Evolutionary conservation across 2,888 invertebrate species (phyloP), one percentile per base, ranked within the genome.

Genomic region (Poecilobothrus nobilitatus): DNA sequence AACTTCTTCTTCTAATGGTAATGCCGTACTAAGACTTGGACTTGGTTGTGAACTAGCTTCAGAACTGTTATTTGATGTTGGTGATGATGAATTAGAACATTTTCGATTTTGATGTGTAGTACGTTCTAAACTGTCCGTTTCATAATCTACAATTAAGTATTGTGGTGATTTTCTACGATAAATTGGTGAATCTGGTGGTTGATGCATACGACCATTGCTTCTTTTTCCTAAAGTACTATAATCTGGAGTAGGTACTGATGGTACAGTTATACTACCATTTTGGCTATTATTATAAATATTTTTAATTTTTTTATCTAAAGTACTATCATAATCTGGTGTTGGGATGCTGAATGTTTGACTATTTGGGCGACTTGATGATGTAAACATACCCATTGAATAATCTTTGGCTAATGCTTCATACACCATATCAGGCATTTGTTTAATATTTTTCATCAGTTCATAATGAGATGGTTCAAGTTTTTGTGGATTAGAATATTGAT

Each of bases 1-100:
- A 73, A 92, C 82, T 79, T 92, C 91, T 83, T 92, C 92, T 76
- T 91, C 91, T 77, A 91, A 83, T 0, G 91, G 92, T 68, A 92
- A 78, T 1, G 91, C 90, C 2, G 87, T 86, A 73, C 90, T 91
- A 69, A 91, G 79, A 72, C 89, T 89, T 4, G 91, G 91, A 75
- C 90, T 90, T 0, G 91, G 87, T 75, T 91, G 91, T 0, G 88
- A 85, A 65, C 80, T 80, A 7, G 87, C 79, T 73, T 90, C 90
- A 0, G 85, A 84, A 75, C 86, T 87, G 69, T 88, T 88, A 22
- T 67, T 68, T 0, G 80, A 80, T 3, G 86, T 84, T 0, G 88
- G 86, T 7, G 88, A 87, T 34, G 83, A 83, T 2, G 79, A 78
- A 65, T 79, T 79, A 0, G 79, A 79, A 8, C 76, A 77, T 37